Base-by-base conservation (phyloP, 2,797 vertebrate genomes). In the Salmo trutta region DNA sequence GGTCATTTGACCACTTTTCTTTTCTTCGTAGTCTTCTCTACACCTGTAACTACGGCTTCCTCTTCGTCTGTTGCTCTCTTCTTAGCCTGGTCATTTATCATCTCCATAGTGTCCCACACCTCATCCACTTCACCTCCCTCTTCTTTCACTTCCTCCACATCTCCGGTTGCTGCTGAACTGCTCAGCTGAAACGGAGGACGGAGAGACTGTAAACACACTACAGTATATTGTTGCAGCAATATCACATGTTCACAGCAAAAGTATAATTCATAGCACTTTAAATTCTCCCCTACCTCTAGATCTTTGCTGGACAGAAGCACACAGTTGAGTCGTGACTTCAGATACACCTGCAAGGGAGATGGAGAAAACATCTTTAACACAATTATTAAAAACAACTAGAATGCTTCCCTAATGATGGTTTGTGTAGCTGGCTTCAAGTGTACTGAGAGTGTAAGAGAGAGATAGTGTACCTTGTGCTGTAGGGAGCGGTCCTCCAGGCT, bases 321-420 rank as follows among this genome's bases (percentile, higher is more conserved):
- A 56, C 96, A 97, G 90, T 94, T 97, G 80, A 97, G 90, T 3
- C 93, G 87, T 66, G 97, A 98, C 88, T 98, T 97, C 4, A 97
- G 91, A 84, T 97, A 97, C 51, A 96, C 93, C 95, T 95, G 79
- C 8, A 84, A 78, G 76, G 76, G 54, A 54, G 21, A 59, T 4
- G 27, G 51, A 69, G 52, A 65, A 10, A 47, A 51, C 74, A 69
- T 76, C 73, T 77, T 29, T 65, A 65, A 75, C 19, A 47, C 66
- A 76, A 77, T 31, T 47, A 47, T 47, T 47, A 14, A 47, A 12
- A 47, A 47, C 41, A 47, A 72, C 77, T 82, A 71, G 80, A 77
- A 73, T 77, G 77, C 77, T 77, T 71, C 79, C 65, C 54, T 69
- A 59, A 78, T 75, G 47, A 52, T 33, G 12, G 31, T 62, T 62